Base-by-base conservation (phyloP, 2,888 invertebrate species). In the Axea sp. region DNA sequence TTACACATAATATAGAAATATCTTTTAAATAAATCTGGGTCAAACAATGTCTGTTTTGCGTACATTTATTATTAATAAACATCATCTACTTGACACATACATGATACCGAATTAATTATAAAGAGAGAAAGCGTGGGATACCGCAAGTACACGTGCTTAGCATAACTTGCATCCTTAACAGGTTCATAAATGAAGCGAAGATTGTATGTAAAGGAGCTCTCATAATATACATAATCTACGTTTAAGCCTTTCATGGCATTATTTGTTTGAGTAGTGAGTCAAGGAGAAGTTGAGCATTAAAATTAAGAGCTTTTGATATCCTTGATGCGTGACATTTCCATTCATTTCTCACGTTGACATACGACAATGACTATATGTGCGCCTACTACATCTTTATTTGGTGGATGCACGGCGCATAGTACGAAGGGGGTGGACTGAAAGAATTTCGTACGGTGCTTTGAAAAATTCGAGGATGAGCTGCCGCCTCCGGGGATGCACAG, bases 261-360 rank as follows among this genome's bases (percentile, higher is more conserved):
- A 57, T 49, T 57, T 39, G 37, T 43, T 31, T 37, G 43, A 43
- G 51, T n/a, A 15, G 6, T 5, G 24, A 51, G 31, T 15, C 8
- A 17, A 49, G 19, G 17, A 28, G 51, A 62, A 47, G 22, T 62
- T 31, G 60, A 60, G 55, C 31, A 49, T 15, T 14, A 12, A 57
- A 71, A 71, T 55, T 62, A 64, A 57, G 49, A 31, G 55, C 69
- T 71, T 60, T 71, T 60, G 45, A 55, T 45, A 45, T 60, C 8
- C 22, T 9, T 12, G 37, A 26, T 53, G 31, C 55, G 47, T 51
- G 43, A 51, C 53, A 22, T 47, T 71, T 55, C 37, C 33, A 62
- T 53, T 35, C 35, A 19, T 59, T 45, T 49, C 33, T 33, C 30
- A 1, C 39, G 39, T 28, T 65, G 43, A 55, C 53, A 41, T 30